phyloP scores from a whole-genome alignment of 2,888 invertebrate species.

The Phyllotreta cruciferae region DNA sequence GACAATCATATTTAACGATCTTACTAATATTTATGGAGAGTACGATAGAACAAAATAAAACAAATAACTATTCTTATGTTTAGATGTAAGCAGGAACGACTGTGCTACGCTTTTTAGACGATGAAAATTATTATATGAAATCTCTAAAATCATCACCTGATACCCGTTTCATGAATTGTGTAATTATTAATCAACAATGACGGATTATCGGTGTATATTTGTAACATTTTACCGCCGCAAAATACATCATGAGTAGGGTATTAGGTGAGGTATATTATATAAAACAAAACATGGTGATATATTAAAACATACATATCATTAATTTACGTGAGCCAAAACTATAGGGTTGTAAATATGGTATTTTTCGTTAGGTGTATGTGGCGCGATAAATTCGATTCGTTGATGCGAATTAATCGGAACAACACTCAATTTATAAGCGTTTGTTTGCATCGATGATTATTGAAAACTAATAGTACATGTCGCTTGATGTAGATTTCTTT shows the following conservation, averaged over 20 bases:
- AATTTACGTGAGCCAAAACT: constrained; percentile 51
- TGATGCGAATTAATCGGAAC: no score
- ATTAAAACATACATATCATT: constrained; percentile 45
- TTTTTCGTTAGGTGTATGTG: constrained; percentile 49
- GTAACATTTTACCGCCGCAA: no score
- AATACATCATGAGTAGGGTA: no score
- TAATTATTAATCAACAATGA: no score
- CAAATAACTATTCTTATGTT: constrained; percentile 54
- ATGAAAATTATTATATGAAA: constrained; percentile 3
- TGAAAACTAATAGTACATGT: constrained; percentile 29
- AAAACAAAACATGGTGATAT: constrained; percentile 45
- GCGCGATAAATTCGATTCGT: constrained; percentile 35
- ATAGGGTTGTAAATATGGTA: constrained; percentile 48
- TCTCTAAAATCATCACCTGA: constrained; percentile 1
- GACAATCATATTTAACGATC: constrained; percentile 57
- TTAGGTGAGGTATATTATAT: background rate
- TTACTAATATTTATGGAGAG: constrained; percentile 43
- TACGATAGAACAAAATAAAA: no score
- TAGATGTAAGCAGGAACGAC: constrained; percentile 51
- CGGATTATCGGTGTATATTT: no score
- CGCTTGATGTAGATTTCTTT: constrained; percentile 36
- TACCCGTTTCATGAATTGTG: background rate
- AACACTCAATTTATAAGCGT: no score
- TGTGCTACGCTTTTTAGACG: constrained; percentile 34
- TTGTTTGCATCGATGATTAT: no score